These are phyloP conservation scores for Diplosoma virens DNA, from an alignment of 23 tunicate genomes.

Conservation along the genomic window DNA sequence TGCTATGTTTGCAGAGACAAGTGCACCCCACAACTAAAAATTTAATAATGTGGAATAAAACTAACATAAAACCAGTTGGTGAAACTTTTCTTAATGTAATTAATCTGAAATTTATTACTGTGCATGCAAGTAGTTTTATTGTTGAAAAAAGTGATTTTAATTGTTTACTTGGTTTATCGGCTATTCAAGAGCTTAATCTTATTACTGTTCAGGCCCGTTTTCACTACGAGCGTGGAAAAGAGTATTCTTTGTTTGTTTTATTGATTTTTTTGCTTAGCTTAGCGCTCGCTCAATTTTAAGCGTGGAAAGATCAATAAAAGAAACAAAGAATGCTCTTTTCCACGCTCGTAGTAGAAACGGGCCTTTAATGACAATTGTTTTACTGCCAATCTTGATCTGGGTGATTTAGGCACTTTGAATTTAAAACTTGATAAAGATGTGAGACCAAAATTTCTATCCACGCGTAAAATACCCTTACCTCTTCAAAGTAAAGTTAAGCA, in stretches of 20 bases:
- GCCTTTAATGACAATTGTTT: no score
- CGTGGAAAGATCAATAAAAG: no score
- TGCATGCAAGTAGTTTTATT: background rate
- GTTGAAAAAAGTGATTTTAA: constrained; percentile 24
- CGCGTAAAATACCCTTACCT: constrained; percentile 1
- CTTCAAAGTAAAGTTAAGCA: constrained; percentile 3
- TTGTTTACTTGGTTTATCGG: background rate
- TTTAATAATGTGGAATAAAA: constrained; percentile 28
- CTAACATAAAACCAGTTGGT: background rate
- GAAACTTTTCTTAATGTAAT: background rate
- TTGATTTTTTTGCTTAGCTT: no score
- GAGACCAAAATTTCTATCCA: background rate
- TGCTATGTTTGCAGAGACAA: constrained; percentile 14
- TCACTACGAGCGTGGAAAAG: no score
- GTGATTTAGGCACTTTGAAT: constrained; percentile 7
- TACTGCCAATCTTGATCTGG: constrained; percentile 5
- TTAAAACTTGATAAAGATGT: background rate
- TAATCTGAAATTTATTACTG: background rate
- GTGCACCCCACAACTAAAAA: background rate
- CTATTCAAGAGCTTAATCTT: background rate
- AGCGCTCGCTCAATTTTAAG: no score
- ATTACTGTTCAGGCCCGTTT: no score
- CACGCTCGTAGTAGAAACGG: no score
- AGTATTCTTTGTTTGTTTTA: no score
- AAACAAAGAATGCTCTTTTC: no score